Evolutionary conservation across 2,888 invertebrate species (phyloP).

Genomic region (Caenorhabditis afra): DNA sequence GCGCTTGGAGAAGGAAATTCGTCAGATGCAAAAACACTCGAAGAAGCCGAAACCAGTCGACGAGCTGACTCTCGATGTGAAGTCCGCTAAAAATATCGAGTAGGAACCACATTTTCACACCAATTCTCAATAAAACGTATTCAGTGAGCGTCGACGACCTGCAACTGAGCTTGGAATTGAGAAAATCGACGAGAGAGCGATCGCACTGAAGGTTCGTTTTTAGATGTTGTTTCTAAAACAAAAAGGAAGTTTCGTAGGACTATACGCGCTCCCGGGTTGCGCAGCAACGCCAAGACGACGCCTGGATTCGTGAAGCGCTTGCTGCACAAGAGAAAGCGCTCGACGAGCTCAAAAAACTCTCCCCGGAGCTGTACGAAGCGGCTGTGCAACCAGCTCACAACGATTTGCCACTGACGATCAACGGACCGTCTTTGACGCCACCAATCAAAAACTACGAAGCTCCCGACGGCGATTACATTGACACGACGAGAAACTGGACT

Average conservation of each 20-base stretch:
- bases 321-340: constrained; percentile 88
- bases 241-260: constrained; percentile 49
- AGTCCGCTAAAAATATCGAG: constrained; percentile 75
- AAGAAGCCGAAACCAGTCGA: constrained; percentile 91
- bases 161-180: constrained; percentile 82
- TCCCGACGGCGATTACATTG: constrained; percentile 92
- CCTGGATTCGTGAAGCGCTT: constrained; percentile 86
- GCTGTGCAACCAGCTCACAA: constrained; percentile 84
- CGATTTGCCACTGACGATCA: constrained; percentile 85
- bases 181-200: constrained; percentile 82
- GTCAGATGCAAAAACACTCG: constrained; percentile 87
- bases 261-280: constrained; percentile 63
- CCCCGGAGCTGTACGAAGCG: constrained; percentile 90
- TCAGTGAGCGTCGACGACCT: constrained; percentile 79
- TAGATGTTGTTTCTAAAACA: neutral
- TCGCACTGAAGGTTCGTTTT: constrained; percentile 65
- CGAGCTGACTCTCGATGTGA: constrained; percentile 85
- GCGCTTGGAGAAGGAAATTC: constrained; percentile 89
- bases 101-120: constrained; percentile 50
- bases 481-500: constrained; percentile 84
- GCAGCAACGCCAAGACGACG: constrained; percentile 83
- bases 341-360: constrained; percentile 87
- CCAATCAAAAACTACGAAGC: constrained; percentile 88
- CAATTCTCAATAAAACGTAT: neutral
- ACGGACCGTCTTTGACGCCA: constrained; percentile 90